These are phyloP conservation scores for Cnemophilus loriae DNA, from an alignment of 2,113 vertebrate genomes.

Conservation along the genomic window DNA sequence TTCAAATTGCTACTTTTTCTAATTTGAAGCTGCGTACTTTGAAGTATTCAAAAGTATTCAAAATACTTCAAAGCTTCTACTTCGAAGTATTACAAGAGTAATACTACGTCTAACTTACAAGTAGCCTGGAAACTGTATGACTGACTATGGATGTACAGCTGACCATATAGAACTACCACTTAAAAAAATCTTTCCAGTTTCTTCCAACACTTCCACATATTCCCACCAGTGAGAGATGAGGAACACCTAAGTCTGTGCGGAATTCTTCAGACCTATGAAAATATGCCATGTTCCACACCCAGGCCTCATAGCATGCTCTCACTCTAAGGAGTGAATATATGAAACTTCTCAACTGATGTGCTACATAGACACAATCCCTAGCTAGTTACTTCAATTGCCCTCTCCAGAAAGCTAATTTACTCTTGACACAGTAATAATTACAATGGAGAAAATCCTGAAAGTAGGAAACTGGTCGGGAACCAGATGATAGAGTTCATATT, in stretches of 20 bases:
- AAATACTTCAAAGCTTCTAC: too few relatives aligned
- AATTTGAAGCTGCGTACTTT: not conserved
- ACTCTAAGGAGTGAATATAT: not conserved
- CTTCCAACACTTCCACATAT: not conserved
- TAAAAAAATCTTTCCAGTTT: not conserved
- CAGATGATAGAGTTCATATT: not conserved
- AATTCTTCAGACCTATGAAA: not conserved
- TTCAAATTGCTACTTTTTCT: not conserved
- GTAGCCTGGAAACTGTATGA: not conserved
- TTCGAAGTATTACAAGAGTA: too few relatives aligned
- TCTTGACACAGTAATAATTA: not conserved
- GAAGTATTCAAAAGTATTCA: too few relatives aligned
- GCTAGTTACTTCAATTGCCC: not conserved
- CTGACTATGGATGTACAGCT: not conserved
- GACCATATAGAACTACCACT: not conserved
- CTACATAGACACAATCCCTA: not conserved
- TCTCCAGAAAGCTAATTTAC: not conserved
- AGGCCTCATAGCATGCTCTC: not conserved
- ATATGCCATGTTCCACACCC: rapidly evolving
- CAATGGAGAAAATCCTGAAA: not conserved
- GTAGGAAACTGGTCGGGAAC: not conserved
- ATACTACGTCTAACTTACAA: not conserved
- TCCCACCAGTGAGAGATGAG: not conserved
- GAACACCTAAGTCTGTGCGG: not conserved
- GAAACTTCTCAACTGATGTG: not conserved